Evolutionary conservation across 2,113 vertebrate species (phyloP).

Genomic region (Amphiprion percula): DNA sequence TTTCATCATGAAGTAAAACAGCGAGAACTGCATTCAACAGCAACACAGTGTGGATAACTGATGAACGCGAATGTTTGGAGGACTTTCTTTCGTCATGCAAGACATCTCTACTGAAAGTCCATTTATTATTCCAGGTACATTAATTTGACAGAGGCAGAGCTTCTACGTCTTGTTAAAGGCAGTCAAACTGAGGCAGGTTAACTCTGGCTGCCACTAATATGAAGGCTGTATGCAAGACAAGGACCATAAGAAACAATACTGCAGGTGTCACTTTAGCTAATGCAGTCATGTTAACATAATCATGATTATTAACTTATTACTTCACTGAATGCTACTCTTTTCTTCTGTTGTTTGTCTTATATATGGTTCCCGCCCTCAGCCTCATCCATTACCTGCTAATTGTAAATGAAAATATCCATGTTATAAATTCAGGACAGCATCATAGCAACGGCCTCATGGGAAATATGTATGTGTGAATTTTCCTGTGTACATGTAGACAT

Average conservation of each 20-base stretch:
- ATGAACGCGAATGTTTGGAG: constrained; percentile 4
- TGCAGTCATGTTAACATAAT: not conserved
- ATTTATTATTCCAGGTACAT: constrained; percentile 9
- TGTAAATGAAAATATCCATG: not conserved
- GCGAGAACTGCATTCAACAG: not conserved
- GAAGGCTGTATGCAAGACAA: not conserved
- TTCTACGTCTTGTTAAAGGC: constrained; percentile 33
- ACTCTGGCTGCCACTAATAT: constrained; percentile 27
- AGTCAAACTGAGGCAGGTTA: constrained; percentile 38
- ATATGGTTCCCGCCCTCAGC: too few relatives aligned
- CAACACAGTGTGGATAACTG: not conserved
- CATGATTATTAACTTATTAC: not conserved
- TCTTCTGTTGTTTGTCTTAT: not conserved
- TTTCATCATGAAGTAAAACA: constrained; percentile 6
- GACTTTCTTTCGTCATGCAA: constrained; percentile 1
- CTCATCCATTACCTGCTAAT: not conserved
- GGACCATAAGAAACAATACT: constrained; percentile 4
- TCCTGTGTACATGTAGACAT: not conserved
- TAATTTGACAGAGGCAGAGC: constrained; percentile 15
- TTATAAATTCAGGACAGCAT: not conserved
- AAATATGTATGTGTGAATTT: not conserved
- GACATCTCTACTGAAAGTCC: not conserved
- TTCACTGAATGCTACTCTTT: not conserved
- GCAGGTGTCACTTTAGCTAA: not conserved
- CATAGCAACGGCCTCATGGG: not conserved